Conservation (phyloP, 2,888 invertebrate genomes). For the Nysson spinosus region DNA sequence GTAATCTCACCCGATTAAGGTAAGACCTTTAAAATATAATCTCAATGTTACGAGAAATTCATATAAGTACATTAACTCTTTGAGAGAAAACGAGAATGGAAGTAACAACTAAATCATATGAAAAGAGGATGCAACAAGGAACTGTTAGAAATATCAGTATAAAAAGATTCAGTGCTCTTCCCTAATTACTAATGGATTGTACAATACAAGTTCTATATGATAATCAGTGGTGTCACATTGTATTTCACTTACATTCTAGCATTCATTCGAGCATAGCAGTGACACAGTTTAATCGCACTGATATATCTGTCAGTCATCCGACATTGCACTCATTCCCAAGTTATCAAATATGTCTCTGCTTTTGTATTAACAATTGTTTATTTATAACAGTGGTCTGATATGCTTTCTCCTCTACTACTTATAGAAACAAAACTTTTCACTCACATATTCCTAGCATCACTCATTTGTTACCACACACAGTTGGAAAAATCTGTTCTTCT, state of each 20-base stretch:
- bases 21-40: constrained; percentile 33
- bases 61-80: constrained; percentile 56
- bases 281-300: constrained; percentile 36
- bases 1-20: constrained; percentile 35
- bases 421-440: constrained; percentile 35
- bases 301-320: constrained; percentile 48
- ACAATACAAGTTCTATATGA: constrained; percentile 54
- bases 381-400: constrained; percentile 76
- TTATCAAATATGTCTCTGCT: constrained; percentile 64
- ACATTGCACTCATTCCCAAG: constrained; percentile 74
- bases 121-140: constrained; percentile 60
- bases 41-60: constrained; percentile 41
- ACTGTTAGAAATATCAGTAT: constrained; percentile 63
- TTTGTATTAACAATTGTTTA: constrained; percentile 71
- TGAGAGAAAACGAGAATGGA: constrained; percentile 28
- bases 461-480: constrained; percentile 31
- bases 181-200: constrained; percentile 57
- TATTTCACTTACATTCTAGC: constrained; percentile 40
- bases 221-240: constrained; percentile 46
- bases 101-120: constrained; percentile 55
- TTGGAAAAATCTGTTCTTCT: constrained; percentile 29
- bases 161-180: constrained; percentile 68
- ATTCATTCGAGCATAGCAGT: constrained; percentile 44
- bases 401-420: constrained; percentile 65
- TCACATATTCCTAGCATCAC: constrained; percentile 41